Evolutionary conservation across 1,140 invertebrate genomes (phyloP), one percentile per base, ranked within the genome.

Genomic region (Papilio machaon): DNA sequence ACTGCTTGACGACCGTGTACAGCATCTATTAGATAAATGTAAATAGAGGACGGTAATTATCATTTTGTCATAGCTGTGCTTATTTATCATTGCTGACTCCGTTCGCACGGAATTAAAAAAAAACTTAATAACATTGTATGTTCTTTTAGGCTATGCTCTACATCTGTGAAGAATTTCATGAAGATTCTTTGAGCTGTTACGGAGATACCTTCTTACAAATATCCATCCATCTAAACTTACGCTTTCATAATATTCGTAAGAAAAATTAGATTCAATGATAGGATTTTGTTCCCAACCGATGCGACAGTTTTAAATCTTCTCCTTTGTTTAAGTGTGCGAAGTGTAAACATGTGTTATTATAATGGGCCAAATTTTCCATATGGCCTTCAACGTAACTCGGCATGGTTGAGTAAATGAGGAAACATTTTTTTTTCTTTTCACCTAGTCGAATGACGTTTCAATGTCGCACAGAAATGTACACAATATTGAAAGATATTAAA

Each of bases 341-440:
- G 64, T 70, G 23, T 70, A 35, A 70, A 70, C 30, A 70, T 13
- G 30, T 58, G 11, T 70, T 15, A 70, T 35, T 38, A 70, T 35
- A 70, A 70, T 70, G 30, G 30, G 13, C 30, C 64, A 70, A 70
- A 70, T 35, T 35, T 70, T 70, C 30, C 30, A 70, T 35, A 70
- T 70, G 64, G 2, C 64, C 64, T 70, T 17, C 64, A 35, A 70
- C 30, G 64, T 67, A 67, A 67, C 64, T 67, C 30, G 13, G 23
- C 35, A 70, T 70, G 6, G 23, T 70, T 35, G 64, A 70, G 64
- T 70, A 70, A 70, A 35, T 70, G 64, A 70, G 64, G 64, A 70
- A 70, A 70, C 64, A 70, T 38, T 70, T 70, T 70, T 64, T 70
- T 60, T 60, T 70, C 23, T 70, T 70, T 70, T 35, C 64, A 70